Percentiles rank a stretch among this genome's conserved stretches.
Evolutionary conservation across 2,888 invertebrate species (phyloP).

Genomic region (Aleiodes alternator): DNA sequence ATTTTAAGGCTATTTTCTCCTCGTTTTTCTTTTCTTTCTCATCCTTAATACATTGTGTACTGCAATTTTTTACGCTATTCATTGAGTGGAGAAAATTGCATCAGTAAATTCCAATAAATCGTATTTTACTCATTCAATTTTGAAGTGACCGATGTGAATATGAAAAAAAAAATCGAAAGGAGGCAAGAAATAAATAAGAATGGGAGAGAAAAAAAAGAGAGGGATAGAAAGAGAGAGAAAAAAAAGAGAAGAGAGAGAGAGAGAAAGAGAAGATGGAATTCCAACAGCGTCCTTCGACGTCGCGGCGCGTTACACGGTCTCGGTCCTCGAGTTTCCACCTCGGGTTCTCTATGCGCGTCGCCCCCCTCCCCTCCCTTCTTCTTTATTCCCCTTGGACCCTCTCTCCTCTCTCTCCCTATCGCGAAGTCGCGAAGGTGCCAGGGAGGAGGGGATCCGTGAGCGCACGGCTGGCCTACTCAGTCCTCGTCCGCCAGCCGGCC

Average conservation of each 20-base stretch:
- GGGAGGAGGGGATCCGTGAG: constrained; percentile 67
- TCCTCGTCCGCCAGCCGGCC: constrained; percentile 72
- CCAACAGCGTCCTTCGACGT: constrained; percentile 45
- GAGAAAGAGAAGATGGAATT: constrained; percentile 39
- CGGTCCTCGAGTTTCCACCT: constrained; percentile 53
- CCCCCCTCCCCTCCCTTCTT: constrained; percentile 16
- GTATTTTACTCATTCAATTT: neutral
- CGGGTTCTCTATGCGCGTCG: constrained; percentile 46
- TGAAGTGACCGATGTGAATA: neutral
- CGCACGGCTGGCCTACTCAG: constrained; percentile 71
- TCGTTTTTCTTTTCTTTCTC: neutral
- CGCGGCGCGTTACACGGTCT: constrained; percentile 44
- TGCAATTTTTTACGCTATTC: too few relatives aligned
- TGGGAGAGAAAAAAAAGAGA: constrained; percentile 13
- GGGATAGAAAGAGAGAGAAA: neutral
- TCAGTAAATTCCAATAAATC: constrained; percentile 49
- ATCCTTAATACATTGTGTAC: neutral
- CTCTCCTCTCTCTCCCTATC: constrained; percentile 49
- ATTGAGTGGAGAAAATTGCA: neutral
- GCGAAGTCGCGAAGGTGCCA: constrained; percentile 61
- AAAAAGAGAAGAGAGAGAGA: constrained; percentile 31
- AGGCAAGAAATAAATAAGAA: constrained; percentile 20
- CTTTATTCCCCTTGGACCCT: constrained; percentile 35
- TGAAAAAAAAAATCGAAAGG: constrained; percentile 42
- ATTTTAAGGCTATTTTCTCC: neutral